A percentile compares a stretch with the other conserved stretches of the same genome.
phyloP scores from a whole-genome alignment of 64 coral and sea anemone species.

The Actinia equina region DNA sequence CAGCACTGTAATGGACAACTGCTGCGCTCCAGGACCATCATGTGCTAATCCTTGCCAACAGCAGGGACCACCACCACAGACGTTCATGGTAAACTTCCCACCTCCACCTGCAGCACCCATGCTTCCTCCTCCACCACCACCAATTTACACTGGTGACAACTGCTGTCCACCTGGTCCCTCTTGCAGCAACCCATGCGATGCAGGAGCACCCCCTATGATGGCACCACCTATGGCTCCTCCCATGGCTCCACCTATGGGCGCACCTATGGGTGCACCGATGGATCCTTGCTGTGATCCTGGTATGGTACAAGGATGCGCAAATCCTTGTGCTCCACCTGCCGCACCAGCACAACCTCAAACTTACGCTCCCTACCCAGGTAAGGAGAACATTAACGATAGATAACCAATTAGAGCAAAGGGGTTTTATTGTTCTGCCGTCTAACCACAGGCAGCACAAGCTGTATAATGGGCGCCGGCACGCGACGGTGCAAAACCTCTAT shows the following conservation, averaged over 20 bases:
- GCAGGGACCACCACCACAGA: constrained; percentile 15
- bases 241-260: not conserved
- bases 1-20: constrained; percentile 20
- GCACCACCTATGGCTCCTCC: constrained; percentile 24
- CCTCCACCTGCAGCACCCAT: constrained; percentile 24
- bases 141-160: not conserved
- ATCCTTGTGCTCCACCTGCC: constrained; percentile 66
- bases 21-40: constrained; percentile 30
- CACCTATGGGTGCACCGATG: constrained; percentile 19
- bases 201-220: constrained; percentile 25
- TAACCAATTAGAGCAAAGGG: not conserved
- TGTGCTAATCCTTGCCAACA: constrained; percentile 31
- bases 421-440: no score
- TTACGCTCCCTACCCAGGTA: constrained; percentile 83
- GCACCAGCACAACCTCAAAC: constrained; percentile 45
- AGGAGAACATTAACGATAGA: constrained; percentile 1
- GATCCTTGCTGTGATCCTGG: constrained; percentile 71
- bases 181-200: constrained; percentile 57
- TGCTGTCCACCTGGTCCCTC: constrained; percentile 46
- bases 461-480: no score
- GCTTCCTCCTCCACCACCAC: constrained; percentile 18
- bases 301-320: constrained; percentile 56
- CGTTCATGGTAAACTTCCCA: not conserved
- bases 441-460: no score
- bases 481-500: no score